Base-by-base conservation (phyloP, 2,113 vertebrate genomes). In the Polypterus senegalus region DNA sequence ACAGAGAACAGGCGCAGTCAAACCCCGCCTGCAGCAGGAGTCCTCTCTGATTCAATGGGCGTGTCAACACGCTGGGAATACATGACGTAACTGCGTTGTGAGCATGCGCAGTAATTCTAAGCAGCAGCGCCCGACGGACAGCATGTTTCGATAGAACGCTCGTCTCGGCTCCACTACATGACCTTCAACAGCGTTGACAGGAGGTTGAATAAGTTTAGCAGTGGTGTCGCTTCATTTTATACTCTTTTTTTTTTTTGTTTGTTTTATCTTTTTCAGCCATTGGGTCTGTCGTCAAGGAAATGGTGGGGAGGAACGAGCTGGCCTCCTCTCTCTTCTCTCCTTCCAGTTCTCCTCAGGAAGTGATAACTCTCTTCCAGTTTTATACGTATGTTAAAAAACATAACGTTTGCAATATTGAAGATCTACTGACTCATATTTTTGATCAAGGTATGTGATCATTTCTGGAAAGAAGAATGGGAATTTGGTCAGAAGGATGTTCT, bases 341-440 rank as follows among this genome's bases (percentile, higher is more conserved):
- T n/a, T 74, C 83, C 11, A 79, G 76, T 57, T 77, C 91, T 58
- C 75, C 87, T 58, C 89, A 85, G 0, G 93, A 97, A 67, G 82
- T 92, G 63, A 75, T 98, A 49, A 98, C 94, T 0, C 84, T 97
- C 65, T 98, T 97, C 73, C 94, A 97, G 80, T 97, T 94, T 66
- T 82, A 91, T 76, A 76, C 74, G 62, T 98, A 96, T 70, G 83
- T 91, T 62, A 65, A 83, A 5, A 82, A 87, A 63, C 89, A 87
- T 10, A 80, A 79, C 0, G 81, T 94, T 6, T 78, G 65, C 9
- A 86, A 96, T 78, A 89, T 98, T 66, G 85, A 88, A 74, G 85
- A 77, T 43, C 88, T 94, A 66, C 77, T 98, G 75, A 75, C 87
- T 65, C 84, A 90, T 65, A 80, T 96, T 1, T 87, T 91, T 64